Conservation (phyloP, 2,113 vertebrate species). For the Eptatretus burgeri region DNA sequence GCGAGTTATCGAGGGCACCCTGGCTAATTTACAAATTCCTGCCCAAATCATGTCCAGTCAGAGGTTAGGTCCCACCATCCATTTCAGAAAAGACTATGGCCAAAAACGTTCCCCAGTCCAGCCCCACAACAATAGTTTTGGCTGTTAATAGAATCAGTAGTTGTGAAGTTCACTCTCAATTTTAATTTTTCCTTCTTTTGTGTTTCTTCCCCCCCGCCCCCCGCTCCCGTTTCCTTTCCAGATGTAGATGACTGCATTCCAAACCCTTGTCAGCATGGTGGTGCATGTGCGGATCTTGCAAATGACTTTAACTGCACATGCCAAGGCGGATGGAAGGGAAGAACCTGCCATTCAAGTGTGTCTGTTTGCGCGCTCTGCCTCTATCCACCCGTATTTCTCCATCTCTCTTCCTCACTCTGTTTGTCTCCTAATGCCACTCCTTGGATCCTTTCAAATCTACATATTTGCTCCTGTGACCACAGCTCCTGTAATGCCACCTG, state of each 20-base stretch:
- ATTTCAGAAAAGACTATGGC: too few species aligned
- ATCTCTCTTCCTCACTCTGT: not conserved
- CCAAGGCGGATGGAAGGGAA: not conserved
- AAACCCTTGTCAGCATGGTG: not conserved
- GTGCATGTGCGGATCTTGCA: not conserved
- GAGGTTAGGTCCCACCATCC: too few species aligned
- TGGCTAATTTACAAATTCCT: too few species aligned
- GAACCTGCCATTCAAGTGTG: slow-evolving; percentile 3
- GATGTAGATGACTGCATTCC: slow-evolving; percentile 2
- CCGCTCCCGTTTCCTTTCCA: not conserved
- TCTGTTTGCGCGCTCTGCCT: not conserved
- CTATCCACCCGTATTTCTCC: not conserved
- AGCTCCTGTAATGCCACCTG: not conserved
- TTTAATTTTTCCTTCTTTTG: too few species aligned
- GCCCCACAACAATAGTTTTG: too few species aligned
- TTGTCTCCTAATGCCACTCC: not conserved
- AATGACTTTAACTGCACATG: not conserved
- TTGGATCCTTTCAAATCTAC: not conserved
- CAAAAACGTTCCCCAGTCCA: too few species aligned
- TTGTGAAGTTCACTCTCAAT: too few species aligned
- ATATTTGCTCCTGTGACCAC: not conserved
- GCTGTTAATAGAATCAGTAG: too few species aligned
- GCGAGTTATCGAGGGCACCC: too few species aligned
- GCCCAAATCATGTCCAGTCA: too few species aligned
- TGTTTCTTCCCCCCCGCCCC: too few species aligned